A percentile compares a stretch with the other conserved stretches of the same genome.
Conservation (phyloP, 2,113 vertebrate genomes). For the Melanotaenia duboulayi region DNA sequence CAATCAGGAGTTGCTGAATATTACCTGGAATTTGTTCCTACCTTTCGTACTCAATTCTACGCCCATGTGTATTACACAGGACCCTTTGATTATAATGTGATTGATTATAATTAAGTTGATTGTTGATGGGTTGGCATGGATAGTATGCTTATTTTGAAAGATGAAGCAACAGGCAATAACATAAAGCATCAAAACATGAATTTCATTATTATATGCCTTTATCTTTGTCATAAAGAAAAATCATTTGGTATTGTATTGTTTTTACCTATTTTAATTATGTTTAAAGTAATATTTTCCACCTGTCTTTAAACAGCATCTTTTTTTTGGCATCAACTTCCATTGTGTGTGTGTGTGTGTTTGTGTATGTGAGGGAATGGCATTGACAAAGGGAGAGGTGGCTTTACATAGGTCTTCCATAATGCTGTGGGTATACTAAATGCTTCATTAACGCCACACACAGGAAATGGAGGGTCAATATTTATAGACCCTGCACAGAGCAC, state of each 20-base stretch:
- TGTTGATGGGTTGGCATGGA: neutral
- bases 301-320: conserved; percentile 7
- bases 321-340: conserved; percentile 39
- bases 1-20: no score
- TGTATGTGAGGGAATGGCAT: conserved; percentile 43
- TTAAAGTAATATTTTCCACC: conserved; percentile 27
- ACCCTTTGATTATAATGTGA: no score
- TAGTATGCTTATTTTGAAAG: neutral
- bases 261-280: conserved; percentile 6
- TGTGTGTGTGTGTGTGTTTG: conserved; percentile 22
- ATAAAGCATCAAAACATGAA: no score
- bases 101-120: no score
- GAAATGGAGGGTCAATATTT: conserved; percentile 83
- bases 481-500: conserved; percentile 77
- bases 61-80: no score
- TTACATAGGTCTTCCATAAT: conserved; percentile 76
- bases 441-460: conserved; percentile 82
- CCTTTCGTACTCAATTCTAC: no score
- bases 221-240: neutral
- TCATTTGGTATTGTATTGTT: neutral
- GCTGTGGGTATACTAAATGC: conserved; percentile 79
- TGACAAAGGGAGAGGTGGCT: conserved; percentile 73
- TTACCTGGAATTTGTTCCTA: no score
- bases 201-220: neutral
- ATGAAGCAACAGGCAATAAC: neutral